These are phyloP conservation scores for Sebastes kiyomatsui DNA, from an alignment of 2,797 vertebrate genomes.

Conservation along the genomic window DNA sequence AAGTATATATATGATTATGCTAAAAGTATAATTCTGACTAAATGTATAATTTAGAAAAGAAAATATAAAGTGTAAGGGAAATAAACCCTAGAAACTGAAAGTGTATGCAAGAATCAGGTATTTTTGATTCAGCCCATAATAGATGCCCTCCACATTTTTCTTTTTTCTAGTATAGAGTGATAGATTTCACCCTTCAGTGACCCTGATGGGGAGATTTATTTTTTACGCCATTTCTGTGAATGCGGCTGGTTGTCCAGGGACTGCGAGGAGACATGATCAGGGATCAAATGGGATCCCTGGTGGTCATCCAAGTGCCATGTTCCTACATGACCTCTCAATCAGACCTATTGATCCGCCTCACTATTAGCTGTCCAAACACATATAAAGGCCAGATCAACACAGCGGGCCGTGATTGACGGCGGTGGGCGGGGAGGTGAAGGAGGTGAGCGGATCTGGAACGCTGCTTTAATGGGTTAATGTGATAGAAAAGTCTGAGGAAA, in stretches of 20 bases:
- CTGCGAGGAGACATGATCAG: constrained; percentile 17
- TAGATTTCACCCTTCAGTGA: background rate
- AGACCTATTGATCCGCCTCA: constrained; percentile 75
- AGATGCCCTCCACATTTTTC: background rate
- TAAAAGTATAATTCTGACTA: background rate
- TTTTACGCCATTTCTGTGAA: background rate
- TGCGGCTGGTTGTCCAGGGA: background rate
- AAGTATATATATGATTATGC: background rate
- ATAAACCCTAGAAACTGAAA: background rate
- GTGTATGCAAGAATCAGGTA: background rate
- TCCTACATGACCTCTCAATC: constrained; percentile 78
- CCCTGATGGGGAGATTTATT: background rate
- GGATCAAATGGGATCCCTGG: constrained; percentile 58
- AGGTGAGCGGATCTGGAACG: background rate
- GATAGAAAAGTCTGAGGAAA: background rate
- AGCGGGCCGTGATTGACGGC: constrained; percentile 47
- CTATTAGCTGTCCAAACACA: constrained; percentile 72
- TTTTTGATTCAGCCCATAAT: background rate
- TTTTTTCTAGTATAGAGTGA: background rate
- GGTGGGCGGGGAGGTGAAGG: constrained; percentile 8
- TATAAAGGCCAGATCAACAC: constrained; percentile 61
- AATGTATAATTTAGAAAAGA: background rate
- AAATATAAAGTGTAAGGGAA: background rate
- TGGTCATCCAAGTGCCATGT: constrained; percentile 71
- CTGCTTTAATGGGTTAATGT: constrained; percentile 27